A percentile compares a stretch with the other conserved stretches of the same genome.
Conservation (phyloP, 2,113 vertebrate species). For the Potamarius usumacintae region DNA sequence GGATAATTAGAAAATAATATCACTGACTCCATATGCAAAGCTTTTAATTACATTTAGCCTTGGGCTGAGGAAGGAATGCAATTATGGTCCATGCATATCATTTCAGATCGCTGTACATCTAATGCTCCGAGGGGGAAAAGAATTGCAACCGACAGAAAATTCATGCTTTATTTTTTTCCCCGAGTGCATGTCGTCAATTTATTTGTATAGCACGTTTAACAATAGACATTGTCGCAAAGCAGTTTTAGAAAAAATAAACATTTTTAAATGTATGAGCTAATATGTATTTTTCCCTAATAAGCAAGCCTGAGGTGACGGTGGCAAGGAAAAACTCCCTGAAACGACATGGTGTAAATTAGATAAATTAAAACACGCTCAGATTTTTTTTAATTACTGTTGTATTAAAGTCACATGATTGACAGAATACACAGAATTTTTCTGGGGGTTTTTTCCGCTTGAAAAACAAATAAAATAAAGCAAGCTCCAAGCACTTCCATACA, state of each 20-base stretch:
- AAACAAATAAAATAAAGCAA: background rate
- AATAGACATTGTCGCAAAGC: too few species aligned
- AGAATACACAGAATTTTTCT: background rate
- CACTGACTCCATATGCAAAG: conserved; percentile 69
- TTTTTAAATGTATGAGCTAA: too few species aligned
- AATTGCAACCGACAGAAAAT: conserved; percentile 33
- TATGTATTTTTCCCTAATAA: too few species aligned
- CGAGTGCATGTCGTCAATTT: conserved; percentile 24
- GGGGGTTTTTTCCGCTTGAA: background rate
- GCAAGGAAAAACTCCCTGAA: too few species aligned
- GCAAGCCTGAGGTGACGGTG: too few species aligned
- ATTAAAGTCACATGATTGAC: background rate
- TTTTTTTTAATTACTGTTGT: background rate
- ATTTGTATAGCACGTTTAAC: too few species aligned
- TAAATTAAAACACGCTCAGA: background rate
- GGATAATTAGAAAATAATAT: conserved; percentile 73
- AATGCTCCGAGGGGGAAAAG: conserved; percentile 44
- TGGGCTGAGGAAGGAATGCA: conserved; percentile 68
- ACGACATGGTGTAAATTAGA: background rate
- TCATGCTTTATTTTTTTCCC: background rate
- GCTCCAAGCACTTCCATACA: conserved; percentile 19
- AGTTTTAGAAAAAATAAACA: too few species aligned
- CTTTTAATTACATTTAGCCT: conserved; percentile 78
- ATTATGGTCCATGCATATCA: conserved; percentile 67
- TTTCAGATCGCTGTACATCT: conserved; percentile 59